Conservation (phyloP, 2,113 vertebrate species). For the Poeciliopsis occidentalis region DNA sequence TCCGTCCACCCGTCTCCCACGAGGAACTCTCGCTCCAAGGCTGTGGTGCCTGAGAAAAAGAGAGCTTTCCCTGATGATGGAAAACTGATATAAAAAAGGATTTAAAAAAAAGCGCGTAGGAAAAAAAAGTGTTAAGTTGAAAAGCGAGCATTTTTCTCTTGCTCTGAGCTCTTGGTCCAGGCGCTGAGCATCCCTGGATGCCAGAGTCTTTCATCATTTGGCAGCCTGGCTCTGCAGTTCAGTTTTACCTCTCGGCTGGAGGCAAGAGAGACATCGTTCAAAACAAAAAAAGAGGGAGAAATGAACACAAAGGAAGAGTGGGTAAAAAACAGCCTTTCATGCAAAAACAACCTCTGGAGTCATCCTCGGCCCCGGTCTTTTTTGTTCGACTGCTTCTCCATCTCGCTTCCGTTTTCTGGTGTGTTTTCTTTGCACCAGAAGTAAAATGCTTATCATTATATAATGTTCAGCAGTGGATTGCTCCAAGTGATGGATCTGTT, state of each 20-base stretch:
- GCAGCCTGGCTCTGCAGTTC: constrained; percentile 77
- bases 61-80: constrained; percentile 63
- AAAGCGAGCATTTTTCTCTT: too few species aligned
- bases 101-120: constrained; percentile 54
- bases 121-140: constrained; percentile 78
- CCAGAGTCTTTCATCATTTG: constrained; percentile 83
- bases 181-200: constrained; percentile 79
- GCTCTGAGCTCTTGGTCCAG: too few species aligned
- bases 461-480: constrained; percentile 72
- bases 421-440: constrained; percentile 60
- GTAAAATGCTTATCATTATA: constrained; percentile 77
- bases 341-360: constrained; percentile 77
- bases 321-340: constrained; percentile 68
- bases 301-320: constrained; percentile 58
- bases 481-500: constrained; percentile 73
- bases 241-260: constrained; percentile 81
- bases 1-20: constrained; percentile 71
- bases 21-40: constrained; percentile 75
- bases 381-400: constrained; percentile 52
- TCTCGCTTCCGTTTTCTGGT: constrained; percentile 62
- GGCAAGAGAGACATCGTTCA: constrained; percentile 73
- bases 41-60: constrained; percentile 56
- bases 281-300: constrained; percentile 57
- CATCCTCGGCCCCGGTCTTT: constrained; percentile 63
- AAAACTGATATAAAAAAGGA: constrained; percentile 71